Evolutionary conservation across 2,888 invertebrate species (phyloP).

Genomic region (Seira musarum): DNA sequence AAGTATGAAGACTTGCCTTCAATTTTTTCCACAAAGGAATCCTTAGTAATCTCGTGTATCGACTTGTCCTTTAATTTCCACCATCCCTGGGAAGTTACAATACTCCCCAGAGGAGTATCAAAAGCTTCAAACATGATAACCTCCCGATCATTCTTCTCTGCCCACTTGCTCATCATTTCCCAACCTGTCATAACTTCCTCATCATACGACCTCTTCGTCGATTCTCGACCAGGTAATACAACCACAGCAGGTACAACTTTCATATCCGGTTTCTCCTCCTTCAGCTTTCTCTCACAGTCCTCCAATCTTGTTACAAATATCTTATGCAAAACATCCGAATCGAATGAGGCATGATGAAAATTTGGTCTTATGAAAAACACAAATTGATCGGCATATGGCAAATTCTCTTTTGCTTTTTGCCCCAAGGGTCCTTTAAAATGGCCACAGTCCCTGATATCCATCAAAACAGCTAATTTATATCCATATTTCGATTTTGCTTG

Average conservation of each 20-base stretch:
- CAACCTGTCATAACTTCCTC: background rate
- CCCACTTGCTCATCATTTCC: slow-evolving; percentile 37
- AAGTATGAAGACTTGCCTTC: background rate
- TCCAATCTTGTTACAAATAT: slow-evolving; percentile 34
- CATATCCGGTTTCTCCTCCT: slow-evolving; percentile 10
- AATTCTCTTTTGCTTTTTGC: slow-evolving; percentile 23
- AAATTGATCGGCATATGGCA: slow-evolving; percentile 20
- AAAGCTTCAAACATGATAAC: slow-evolving; percentile 33
- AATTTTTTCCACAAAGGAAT: slow-evolving; percentile 21
- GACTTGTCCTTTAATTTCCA: slow-evolving; percentile 22
- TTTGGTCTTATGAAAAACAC: slow-evolving; percentile 9
- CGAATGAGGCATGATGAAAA: slow-evolving; percentile 26
- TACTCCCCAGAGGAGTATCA: slow-evolving; percentile 25
- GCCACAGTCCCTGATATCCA: slow-evolving; percentile 35
- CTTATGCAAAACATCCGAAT: slow-evolving; percentile 7
- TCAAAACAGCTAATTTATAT: slow-evolving; percentile 13
- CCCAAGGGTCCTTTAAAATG: slow-evolving; percentile 26
- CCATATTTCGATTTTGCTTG: background rate
- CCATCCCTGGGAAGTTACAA: slow-evolving; percentile 28
- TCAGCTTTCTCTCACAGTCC: slow-evolving; percentile 38
- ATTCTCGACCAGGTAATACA: background rate
- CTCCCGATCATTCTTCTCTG: slow-evolving; percentile 10
- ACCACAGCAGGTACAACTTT: slow-evolving; percentile 26
- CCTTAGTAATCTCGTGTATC: slow-evolving; percentile 7
- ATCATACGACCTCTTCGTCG: background rate